Conservation (phyloP, 2,113 vertebrate genomes). For the Microcebus jonahi region DNA sequence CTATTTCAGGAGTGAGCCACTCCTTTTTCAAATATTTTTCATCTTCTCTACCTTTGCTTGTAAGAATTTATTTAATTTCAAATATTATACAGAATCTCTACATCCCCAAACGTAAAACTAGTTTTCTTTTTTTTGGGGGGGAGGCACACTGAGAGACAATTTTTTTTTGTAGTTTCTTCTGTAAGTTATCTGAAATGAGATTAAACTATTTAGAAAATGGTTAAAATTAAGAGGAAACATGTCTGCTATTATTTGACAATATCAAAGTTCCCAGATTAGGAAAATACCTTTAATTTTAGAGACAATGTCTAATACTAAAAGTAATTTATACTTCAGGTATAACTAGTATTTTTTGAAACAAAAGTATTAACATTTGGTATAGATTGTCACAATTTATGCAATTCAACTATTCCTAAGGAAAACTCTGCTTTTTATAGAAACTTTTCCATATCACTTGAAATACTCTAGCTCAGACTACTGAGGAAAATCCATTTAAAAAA, state of each 20-base stretch:
- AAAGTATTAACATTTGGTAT: conserved; percentile 19
- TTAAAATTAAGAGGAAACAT: conserved; percentile 35
- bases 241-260: not conserved
- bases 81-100: conserved; percentile 31
- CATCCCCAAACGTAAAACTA: conserved; percentile 7
- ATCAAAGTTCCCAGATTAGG: conserved; percentile 32
- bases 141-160: too few relatives aligned
- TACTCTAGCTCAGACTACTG: conserved; percentile 89
- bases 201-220: conserved; percentile 38
- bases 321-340: not conserved
- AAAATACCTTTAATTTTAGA: conserved; percentile 22
- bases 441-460: conserved; percentile 91
- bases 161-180: not conserved
- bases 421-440: conserved; percentile 78
- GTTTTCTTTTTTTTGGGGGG: not conserved
- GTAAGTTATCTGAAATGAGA: conserved; percentile 34
- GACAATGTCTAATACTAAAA: not conserved
- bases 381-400: conserved; percentile 13
- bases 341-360: not conserved
- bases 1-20: conserved; percentile 33
- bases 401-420: conserved; percentile 9
- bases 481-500: conserved; percentile 91
- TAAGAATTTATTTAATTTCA: conserved; percentile 49
- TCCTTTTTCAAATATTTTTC: not conserved
- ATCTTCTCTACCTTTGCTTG: conserved; percentile 13